Percentiles rank a stretch among this genome's conserved stretches.
Evolutionary conservation across 35 echinoderm and acorn worm genomes (phyloP).

Genomic region (Nesometra sesokonis): DNA sequence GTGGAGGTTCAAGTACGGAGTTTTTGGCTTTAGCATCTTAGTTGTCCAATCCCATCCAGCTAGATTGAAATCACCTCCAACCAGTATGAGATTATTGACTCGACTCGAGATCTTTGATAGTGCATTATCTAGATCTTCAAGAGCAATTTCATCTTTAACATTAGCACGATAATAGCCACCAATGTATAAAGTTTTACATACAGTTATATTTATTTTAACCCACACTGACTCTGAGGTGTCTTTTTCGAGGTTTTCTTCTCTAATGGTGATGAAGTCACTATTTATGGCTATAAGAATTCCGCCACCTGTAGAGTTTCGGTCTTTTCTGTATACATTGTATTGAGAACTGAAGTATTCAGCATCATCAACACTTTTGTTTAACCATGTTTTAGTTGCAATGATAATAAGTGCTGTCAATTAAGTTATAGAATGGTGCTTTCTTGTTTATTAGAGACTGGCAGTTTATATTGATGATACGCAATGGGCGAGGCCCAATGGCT

Average conservation of each 20-base stretch:
- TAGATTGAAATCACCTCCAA: slow-evolving; percentile 7
- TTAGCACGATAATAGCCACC: not conserved
- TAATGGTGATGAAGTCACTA: not conserved
- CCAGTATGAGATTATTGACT: not conserved
- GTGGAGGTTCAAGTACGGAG: not conserved
- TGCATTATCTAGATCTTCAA: not conserved
- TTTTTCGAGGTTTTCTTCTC: not conserved
- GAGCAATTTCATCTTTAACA: not conserved
- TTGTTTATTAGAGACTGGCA: slow-evolving; percentile 1
- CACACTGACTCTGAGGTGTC: not conserved
- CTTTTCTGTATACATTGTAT: slow-evolving; percentile 29
- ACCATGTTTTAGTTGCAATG: not conserved
- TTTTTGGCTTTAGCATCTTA: not conserved
- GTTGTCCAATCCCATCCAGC: slow-evolving; percentile 4
- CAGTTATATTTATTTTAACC: not conserved
- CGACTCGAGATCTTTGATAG: not conserved
- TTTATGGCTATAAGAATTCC: slow-evolving; percentile 38
- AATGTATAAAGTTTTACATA: not conserved
- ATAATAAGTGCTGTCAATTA: not conserved
- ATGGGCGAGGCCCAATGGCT: not conserved
- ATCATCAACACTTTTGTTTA: not conserved
- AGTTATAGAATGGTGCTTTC: not conserved
- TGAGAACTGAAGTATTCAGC: slow-evolving; percentile 43
- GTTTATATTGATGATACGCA: slow-evolving; percentile 9
- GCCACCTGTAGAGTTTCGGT: slow-evolving; percentile 11